Base-by-base conservation (phyloP, 2,797 vertebrate genomes). In the Erithacus rubecula region DNA sequence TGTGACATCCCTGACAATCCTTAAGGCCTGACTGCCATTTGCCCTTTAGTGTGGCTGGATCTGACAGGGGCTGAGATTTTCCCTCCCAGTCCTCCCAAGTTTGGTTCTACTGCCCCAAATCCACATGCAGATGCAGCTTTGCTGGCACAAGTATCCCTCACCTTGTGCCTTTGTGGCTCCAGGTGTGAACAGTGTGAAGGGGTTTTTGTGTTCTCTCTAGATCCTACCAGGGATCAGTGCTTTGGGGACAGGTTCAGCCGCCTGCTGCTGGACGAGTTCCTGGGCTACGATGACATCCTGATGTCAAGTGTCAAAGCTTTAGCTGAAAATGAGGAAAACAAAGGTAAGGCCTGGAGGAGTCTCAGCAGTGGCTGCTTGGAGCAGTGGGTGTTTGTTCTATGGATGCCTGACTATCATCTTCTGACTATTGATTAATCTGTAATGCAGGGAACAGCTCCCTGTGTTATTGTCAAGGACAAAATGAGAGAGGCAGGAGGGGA, bases 241-340 rank as follows among this genome's bases (percentile, higher is more conserved):
- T 99, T 99, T 18, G 99, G 99, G 20, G 99, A 99, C 71, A 97
- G 99, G 51, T 99, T 99, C 96, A 99, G 99, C 68, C 99, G 99
- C 76, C 98, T 99, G n/a, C 96, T 99, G 94, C 96, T 99, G 39
- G 99, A 99, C 0, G 99, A 99, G 96, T 99, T 99, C 90, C 97
- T 99, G 76, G 99, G 99, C 49, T 99, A 99, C 1, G 99, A 99
- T 6, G 99, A 99, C 97, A 99, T 99, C 89, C 98, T 99, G 82
- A 99, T 99, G 99, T 99, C 99, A 23, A 99, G 99, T 1, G 99
- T 99, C 79, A 99, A 99, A 95, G 99, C 99, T 27, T 98, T 99
- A 21, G 99, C 99, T 0, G 99, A 99, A 97, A 99, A 99, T 0
- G 99, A 99, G 91, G 99, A 99, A 85, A 99, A 99, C 96, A 99